A percentile compares a stretch with the other conserved stretches of the same genome.
Conservation (phyloP, 1,140 invertebrate genomes). For the Halyomorpha halys region DNA sequence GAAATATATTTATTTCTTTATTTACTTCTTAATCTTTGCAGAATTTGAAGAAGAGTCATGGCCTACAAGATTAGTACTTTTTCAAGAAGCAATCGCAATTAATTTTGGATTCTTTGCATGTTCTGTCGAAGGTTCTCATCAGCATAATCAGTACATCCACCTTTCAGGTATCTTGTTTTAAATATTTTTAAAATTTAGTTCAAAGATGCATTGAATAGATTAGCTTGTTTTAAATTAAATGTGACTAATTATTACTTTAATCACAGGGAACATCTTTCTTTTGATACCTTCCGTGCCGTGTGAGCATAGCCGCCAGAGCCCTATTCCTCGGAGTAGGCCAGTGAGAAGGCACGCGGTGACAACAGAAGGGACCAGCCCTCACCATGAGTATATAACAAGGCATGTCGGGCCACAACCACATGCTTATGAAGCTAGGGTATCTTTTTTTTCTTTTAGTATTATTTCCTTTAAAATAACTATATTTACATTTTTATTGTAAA, state of each 20-base stretch:
- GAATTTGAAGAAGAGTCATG: conserved; percentile 69
- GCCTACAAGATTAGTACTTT: conserved; percentile 59
- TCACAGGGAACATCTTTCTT: conserved; percentile 89
- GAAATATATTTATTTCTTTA: no score
- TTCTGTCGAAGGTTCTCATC: conserved; percentile 43
- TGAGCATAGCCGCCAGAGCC: conserved; percentile 6
- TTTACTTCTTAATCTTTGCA: conserved; percentile 39
- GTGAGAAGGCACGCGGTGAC: conserved; percentile 38
- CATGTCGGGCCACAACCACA: conserved; percentile 49
- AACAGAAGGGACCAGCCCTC: conserved; percentile 61
- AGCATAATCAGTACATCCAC: conserved; percentile 68
- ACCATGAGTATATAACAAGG: conserved; percentile 83
- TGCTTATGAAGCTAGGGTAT: neutral
- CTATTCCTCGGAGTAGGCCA: conserved; percentile 32
- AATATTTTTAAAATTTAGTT: conserved; percentile 43
- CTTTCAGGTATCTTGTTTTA: conserved; percentile 55
- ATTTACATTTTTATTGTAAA: no score
- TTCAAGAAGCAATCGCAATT: conserved; percentile 73
- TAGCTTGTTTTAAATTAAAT: no score
- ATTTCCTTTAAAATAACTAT: no score
- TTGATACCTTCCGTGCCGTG: conserved; percentile 54
- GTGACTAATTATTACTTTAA: conserved; percentile 31
- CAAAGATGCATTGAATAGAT: no score
- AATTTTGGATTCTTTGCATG: conserved; percentile 80
- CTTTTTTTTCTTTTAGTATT: neutral